Evolutionary conservation across 2,113 vertebrate genomes (phyloP), one percentile per base, ranked within the genome.

Genomic region (Rhineura floridana): DNA sequence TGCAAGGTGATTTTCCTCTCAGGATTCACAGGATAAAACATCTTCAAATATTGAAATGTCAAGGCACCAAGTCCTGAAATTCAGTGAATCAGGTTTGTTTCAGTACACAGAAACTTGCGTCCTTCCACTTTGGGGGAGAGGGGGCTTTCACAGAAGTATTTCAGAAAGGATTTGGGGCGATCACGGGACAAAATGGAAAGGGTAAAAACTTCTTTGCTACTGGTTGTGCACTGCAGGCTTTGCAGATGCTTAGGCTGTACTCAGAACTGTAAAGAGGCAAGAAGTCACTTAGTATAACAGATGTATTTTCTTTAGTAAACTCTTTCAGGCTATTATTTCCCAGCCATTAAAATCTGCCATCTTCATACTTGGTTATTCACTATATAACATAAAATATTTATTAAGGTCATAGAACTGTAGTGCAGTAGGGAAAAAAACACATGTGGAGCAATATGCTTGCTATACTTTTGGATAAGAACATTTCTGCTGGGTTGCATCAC

Each of bases 321-420:
- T 93, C 91, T 87, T 94, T 91, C 86, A 84, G 62, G 84, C 55
- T 76, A 88, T 91, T 93, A 91, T 95, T 95, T 94, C 83, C 81
- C 87, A 90, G 92, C 90, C 88, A 94, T 95, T 95, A 90, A 95
- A 93, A 93, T 90, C 84, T 93, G 87, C 92, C 88, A 79, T 92
- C 87, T 90, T 81, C 84, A 94, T 93, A 90, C 93, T 91, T 93
- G 89, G 94, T 93, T 93, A 91, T 93, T 90, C 88, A 91, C 95
- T 94, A 87, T 95, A 92, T 59, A 72, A 85, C 93, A 97, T 97
- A 95, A 97, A 97, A 97, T 97, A 97, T 97, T 97, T 93, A 97
- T 97, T 97, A 97, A 96, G 96, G 95, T 96, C 92, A 89, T 96
- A 94, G 93, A 95, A 93, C 88, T 94, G 88, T 88, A 93, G 89